Evolutionary conservation across 2,888 invertebrate species (phyloP).

Genomic region (Bimastos eiseni): DNA sequence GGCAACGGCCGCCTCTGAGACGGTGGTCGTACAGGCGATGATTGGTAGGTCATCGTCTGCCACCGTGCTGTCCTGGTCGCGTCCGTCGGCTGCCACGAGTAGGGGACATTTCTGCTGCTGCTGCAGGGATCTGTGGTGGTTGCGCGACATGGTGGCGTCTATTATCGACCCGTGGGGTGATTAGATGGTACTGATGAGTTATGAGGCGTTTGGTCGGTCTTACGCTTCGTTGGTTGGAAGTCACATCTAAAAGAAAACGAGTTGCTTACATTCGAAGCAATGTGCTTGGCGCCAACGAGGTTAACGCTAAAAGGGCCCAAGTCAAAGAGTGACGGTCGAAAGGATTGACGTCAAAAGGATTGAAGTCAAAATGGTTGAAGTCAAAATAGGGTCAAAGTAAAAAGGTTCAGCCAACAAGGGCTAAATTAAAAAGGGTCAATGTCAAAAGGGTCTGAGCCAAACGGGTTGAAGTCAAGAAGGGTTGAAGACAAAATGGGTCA

Average conservation of each 20-base stretch:
- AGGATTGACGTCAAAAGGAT: no score
- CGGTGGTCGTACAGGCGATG: background rate
- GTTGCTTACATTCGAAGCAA: no score
- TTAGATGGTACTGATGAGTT: background rate
- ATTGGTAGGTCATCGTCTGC: background rate
- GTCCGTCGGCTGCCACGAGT: background rate
- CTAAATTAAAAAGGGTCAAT: no score
- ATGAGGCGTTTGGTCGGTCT: background rate
- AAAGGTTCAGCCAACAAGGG: no score
- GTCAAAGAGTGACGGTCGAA: no score
- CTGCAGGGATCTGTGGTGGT: background rate
- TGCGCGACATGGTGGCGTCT: background rate
- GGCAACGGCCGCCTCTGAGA: background rate
- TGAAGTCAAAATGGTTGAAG: no score
- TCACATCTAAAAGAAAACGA: background rate
- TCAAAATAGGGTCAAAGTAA: no score
- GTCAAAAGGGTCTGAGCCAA: no score
- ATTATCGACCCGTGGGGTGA: background rate
- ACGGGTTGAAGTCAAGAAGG: no score
- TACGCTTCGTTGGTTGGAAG: background rate
- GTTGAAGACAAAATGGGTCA: no score
- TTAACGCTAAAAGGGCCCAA: no score
- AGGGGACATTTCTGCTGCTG: slow-evolving; percentile 13
- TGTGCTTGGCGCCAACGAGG: no score
- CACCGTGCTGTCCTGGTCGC: background rate